A percentile compares a stretch with the other conserved stretches of the same genome.
Evolutionary conservation across 2,113 vertebrate species (phyloP).

Genomic region (Gyps fulvus): DNA sequence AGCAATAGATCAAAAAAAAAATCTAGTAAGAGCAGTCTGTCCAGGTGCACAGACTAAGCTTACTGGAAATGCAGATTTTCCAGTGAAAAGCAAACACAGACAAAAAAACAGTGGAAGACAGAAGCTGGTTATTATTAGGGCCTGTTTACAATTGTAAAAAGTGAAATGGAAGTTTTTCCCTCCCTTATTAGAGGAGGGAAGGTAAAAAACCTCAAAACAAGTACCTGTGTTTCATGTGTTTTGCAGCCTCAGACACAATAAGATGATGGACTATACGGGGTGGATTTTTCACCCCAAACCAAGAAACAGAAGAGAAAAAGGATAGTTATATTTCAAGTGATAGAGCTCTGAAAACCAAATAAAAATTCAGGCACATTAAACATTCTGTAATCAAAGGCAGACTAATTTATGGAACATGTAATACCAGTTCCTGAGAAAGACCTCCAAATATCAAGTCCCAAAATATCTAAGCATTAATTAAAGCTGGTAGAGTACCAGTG

Average conservation of each 20-base stretch:
- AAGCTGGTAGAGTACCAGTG: background rate
- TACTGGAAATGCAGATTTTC: background rate
- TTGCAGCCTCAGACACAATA: background rate
- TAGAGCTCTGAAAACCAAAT: background rate
- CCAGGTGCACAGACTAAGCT: background rate
- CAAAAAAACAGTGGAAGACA: background rate
- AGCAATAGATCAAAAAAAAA: background rate
- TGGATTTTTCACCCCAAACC: background rate
- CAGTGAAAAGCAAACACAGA: background rate
- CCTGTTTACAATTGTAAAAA: background rate
- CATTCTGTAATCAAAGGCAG: background rate
- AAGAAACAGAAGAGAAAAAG: background rate
- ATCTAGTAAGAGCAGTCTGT: background rate
- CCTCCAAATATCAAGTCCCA: background rate
- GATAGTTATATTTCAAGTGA: background rate
- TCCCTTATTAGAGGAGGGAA: background rate
- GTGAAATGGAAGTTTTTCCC: background rate
- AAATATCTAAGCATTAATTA: background rate
- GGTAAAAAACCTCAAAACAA: background rate
- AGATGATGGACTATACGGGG: background rate
- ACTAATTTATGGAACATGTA: background rate
- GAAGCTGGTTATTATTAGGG: accelerated
- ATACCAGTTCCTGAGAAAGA: background rate
- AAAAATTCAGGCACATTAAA: background rate
- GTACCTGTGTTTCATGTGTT: background rate